A percentile compares a stretch with the other conserved stretches of the same genome.
Evolutionary conservation across 2,113 vertebrate species (phyloP).

Genomic region (Stercorarius parasiticus): DNA sequence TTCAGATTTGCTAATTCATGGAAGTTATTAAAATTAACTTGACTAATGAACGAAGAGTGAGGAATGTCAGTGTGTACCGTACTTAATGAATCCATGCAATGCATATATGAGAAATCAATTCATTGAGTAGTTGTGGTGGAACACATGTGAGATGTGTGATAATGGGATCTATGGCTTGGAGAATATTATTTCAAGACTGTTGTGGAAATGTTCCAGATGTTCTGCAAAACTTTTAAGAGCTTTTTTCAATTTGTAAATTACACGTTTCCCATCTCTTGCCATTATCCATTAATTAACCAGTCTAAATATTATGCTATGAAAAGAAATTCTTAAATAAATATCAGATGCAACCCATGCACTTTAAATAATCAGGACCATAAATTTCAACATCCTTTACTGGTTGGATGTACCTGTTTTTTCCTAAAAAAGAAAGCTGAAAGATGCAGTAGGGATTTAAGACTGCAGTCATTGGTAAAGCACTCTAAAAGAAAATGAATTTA

Average conservation of each 20-base stretch:
- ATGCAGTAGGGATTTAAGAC: neutral
- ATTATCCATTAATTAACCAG: neutral
- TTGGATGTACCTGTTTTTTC: neutral
- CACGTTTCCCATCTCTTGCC: neutral
- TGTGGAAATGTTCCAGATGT: slow-evolving; percentile 50
- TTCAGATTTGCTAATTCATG: neutral
- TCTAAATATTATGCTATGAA: neutral
- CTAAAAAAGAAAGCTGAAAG: neutral
- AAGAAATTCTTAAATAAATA: neutral
- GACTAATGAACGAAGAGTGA: neutral
- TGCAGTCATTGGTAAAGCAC: neutral
- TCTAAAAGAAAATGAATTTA: neutral
- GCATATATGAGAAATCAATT: neutral
- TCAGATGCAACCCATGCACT: neutral
- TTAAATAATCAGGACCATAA: neutral
- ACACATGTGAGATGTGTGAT: neutral
- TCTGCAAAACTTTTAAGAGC: slow-evolving; percentile 37
- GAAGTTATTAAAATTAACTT: neutral
- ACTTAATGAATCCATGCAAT: neutral
- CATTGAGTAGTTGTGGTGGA: neutral
- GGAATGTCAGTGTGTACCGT: neutral
- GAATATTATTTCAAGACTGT: neutral
- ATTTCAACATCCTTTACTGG: neutral
- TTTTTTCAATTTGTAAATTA: slow-evolving; percentile 42
- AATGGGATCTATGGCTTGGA: neutral